Conservation (phyloP, 2,888 invertebrate species). For the Epiblema foenella region DNA sequence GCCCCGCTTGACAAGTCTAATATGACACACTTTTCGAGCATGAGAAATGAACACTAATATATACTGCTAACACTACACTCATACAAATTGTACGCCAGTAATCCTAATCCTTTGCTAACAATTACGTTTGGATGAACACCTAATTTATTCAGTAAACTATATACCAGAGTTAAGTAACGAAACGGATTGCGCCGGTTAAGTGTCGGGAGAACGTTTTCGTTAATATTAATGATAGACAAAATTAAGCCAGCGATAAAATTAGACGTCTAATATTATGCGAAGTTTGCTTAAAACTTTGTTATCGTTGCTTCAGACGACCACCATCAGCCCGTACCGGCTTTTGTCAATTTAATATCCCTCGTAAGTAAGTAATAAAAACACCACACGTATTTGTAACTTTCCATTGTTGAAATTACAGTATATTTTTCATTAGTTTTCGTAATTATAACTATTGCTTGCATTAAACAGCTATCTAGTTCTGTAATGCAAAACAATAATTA, state of each 20-base stretch:
- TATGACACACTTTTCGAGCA: no score
- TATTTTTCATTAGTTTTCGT: no score
- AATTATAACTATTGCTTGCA: no score
- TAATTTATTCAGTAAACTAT: constrained; percentile 37
- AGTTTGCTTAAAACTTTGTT: constrained; percentile 40
- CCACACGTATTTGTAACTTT: no score
- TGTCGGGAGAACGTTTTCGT: constrained; percentile 28
- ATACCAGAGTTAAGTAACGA: constrained; percentile 35
- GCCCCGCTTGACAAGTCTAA: no score
- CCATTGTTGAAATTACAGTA: no score
- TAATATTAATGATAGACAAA: constrained; percentile 41
- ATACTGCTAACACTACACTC: no score
- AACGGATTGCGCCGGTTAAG: constrained; percentile 34
- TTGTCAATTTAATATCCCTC: constrained; percentile 26
- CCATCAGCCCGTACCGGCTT: constrained; percentile 26
- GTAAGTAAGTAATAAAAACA: background rate
- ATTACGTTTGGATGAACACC: constrained; percentile 23
- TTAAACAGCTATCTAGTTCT: no score
- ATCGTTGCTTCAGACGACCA: constrained; percentile 20
- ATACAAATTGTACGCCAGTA: background rate
- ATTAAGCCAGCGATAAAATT: constrained; percentile 37
- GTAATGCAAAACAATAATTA: no score
- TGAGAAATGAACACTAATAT: no score
- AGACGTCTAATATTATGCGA: constrained; percentile 34
- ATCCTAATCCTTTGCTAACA: constrained; percentile 16